Conservation (phyloP, 2,113 vertebrate genomes). For the Chionomys nivalis region DNA sequence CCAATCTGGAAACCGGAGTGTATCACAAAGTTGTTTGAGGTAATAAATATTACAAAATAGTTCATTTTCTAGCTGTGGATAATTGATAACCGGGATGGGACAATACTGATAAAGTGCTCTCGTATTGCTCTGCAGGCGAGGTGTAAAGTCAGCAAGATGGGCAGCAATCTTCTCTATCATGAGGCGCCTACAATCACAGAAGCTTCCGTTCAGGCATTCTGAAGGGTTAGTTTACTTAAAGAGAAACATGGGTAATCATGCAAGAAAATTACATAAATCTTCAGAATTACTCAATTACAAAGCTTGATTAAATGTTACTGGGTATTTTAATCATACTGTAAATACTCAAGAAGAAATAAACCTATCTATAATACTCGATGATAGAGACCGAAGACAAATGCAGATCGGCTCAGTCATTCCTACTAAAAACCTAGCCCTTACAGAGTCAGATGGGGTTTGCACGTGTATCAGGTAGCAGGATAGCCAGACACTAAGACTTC, state of each 20-base stretch:
- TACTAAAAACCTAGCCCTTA: not conserved
- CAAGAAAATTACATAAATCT: not conserved
- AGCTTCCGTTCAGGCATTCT: constrained; percentile 49
- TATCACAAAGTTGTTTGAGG: constrained; percentile 98
- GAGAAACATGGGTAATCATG: not conserved
- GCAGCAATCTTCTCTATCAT: constrained; percentile 99
- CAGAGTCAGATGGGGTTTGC: not conserved
- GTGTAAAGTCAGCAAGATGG: constrained; percentile 97
- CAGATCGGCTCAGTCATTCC: not conserved
- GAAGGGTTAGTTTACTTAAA: constrained; percentile 44
- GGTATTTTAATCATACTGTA: not conserved
- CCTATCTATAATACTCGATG: not conserved
- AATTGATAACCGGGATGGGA: constrained; percentile 96
- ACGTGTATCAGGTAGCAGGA: not conserved
- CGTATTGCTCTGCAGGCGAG: constrained; percentile 98
- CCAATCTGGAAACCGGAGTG: constrained; percentile 95
- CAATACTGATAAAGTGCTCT: constrained; percentile 99
- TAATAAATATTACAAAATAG: constrained; percentile 99
- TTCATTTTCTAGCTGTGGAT: constrained; percentile 97
- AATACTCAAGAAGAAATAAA: constrained; percentile 5
- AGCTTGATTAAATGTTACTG: not conserved
- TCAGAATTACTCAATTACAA: constrained; percentile 36
- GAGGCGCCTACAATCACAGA: constrained; percentile 89
- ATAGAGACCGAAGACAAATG: not conserved
- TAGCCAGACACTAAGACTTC: not conserved